A percentile compares a stretch with the other conserved stretches of the same genome.
These are phyloP conservation scores for Epizoanthus scotinus DNA, from an alignment of 92 coral and sea anemone species.

Conservation along the genomic window DNA sequence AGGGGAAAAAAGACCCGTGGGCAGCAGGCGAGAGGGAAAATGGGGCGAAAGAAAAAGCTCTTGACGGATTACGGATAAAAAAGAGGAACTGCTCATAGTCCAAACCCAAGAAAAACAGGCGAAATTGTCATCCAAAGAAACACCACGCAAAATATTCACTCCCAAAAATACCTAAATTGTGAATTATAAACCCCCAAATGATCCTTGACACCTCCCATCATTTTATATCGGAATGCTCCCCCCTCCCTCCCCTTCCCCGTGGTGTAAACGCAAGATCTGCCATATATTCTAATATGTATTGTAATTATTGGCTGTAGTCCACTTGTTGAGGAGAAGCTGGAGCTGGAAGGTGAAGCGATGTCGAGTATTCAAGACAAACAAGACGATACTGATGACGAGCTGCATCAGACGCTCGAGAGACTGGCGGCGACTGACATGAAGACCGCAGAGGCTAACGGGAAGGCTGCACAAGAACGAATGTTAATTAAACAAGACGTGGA, in stretches of 20 bases:
- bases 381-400: constrained; percentile 93
- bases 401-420: constrained; percentile 73
- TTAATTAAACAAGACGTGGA: constrained; percentile 95
- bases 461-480: constrained; percentile 84
- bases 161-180: too few species aligned
- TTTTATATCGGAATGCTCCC: too few species aligned
- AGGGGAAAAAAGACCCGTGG: too few species aligned
- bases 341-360: constrained; percentile 95
- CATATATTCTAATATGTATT: not conserved
- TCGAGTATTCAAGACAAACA: constrained; percentile 93
- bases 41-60: too few species aligned
- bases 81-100: too few species aligned
- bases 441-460: constrained; percentile 90
- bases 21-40: too few species aligned
- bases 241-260: not conserved
- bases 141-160: too few species aligned
- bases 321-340: constrained; percentile 96
- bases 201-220: too few species aligned
- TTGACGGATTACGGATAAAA: too few species aligned
- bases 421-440: constrained; percentile 91
- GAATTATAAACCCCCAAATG: too few species aligned
- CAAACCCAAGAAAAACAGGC: too few species aligned
- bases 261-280: not conserved
- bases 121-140: too few species aligned
- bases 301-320: constrained; percentile 63